Base-by-base conservation (phyloP, 1,140 invertebrate genomes). In the Hypsibius dujardini region DNA sequence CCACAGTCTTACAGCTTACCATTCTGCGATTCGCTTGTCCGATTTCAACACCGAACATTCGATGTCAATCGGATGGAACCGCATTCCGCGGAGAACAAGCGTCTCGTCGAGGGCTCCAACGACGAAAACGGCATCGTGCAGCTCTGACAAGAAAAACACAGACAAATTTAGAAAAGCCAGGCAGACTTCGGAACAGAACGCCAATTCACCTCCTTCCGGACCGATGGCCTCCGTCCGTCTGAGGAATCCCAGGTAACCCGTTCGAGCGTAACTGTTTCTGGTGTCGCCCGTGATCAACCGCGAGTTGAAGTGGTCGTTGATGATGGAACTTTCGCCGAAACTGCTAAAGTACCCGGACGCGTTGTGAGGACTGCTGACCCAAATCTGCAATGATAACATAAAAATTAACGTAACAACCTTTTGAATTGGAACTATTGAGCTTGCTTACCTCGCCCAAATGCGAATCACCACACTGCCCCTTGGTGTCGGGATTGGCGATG, bases 41-140 rank as follows among this genome's bases (percentile, higher is more conserved):
- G 92, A 92, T 75, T 94, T 84, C 83, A 95, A 86, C 1, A 98
- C 94, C 74, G 92, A 95, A 77, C 92, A 97, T 80, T 99, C 96
- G 76, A 99, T 96, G 80, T 99, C 96, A 72, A 98, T 98, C 0
- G 96, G 96, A 83, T 99, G 96, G 82, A 98, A 99, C 62, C 95
- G 84, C 94, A 99, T 97, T 72, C 96, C 95, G 73, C 95, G 83
- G 47, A 99, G 83, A 81, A 96, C 88, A 73, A 99, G 88, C 2
- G 96, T 96, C 81, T 99, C 96, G 79, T 99, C 95, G 47, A 99
- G 83, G 3, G 94, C 90, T 70, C 96, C 95, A 3, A 99, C 96
- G 12, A 99, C 93, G 82, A 98, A 99, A n/a, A 99, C 92, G 0
- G 96, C 95, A 82, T 99, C 96, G 80, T 99, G 96, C 0, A 95